Conservation (phyloP, 2,888 invertebrate genomes). For the Mylabris sibirica region DNA sequence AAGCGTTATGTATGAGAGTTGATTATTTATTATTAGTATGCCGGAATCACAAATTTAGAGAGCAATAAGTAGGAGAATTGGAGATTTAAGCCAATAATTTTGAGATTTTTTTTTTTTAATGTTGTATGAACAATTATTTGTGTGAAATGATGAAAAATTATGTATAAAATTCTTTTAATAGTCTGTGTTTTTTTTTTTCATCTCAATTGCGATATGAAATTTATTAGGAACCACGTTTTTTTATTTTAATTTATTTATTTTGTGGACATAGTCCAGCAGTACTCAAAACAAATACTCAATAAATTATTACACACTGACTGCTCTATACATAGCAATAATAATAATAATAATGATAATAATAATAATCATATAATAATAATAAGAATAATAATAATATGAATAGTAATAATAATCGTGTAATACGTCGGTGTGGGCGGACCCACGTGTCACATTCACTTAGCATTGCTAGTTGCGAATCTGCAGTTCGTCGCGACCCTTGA, state of each 20-base stretch:
- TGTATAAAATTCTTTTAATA: constrained; percentile 42
- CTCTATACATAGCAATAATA: constrained; percentile 58
- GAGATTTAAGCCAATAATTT: constrained; percentile 21
- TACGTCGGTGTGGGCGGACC: constrained; percentile 59
- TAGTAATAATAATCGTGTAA: constrained; percentile 65
- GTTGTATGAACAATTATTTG: background rate
- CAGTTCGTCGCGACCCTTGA: constrained; percentile 32
- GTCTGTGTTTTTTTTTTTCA: constrained; percentile 41
- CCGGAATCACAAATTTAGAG: constrained; percentile 34
- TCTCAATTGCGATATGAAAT: constrained; percentile 60
- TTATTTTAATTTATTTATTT: background rate
- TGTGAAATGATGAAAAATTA: constrained; percentile 33
- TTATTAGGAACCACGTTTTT: constrained; percentile 60
- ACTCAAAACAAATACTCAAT: constrained; percentile 52
- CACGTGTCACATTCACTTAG: constrained; percentile 62
- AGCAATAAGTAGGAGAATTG: constrained; percentile 18
- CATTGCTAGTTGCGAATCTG: constrained; percentile 55
- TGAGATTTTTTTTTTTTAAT: constrained; percentile 4
- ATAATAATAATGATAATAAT: constrained; percentile 55
- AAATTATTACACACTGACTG: constrained; percentile 58
- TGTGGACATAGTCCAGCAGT: constrained; percentile 55
- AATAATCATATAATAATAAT: constrained; percentile 62
- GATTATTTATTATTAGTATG: constrained; percentile 32
- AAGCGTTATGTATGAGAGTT: constrained; percentile 52
- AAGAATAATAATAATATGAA: constrained; percentile 61